Evolutionary conservation across 2,113 vertebrate genomes (phyloP).

Genomic region (Patagioenas fasciata): DNA sequence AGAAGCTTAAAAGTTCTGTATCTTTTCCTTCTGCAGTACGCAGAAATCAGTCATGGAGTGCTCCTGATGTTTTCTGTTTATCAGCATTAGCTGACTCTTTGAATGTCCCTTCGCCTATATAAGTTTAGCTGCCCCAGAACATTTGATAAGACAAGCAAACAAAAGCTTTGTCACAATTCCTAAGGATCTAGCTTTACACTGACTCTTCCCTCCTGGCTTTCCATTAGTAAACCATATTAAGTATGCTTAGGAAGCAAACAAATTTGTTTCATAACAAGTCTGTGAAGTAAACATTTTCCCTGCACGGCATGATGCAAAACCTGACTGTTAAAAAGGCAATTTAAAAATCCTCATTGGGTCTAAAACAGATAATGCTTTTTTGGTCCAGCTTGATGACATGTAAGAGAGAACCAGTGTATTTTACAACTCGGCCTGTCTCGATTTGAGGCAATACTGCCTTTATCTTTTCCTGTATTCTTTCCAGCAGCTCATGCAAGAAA

Average conservation of each 20-base stretch:
- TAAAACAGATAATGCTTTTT: background rate
- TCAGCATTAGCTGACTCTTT: background rate
- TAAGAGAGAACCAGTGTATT: background rate
- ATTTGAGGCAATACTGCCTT: background rate
- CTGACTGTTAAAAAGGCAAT: background rate
- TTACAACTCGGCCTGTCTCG: background rate
- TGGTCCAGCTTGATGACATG: background rate
- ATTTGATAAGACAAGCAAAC: background rate
- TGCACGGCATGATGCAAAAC: background rate
- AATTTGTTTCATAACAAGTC: background rate
- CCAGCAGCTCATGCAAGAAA: constrained; percentile 10
- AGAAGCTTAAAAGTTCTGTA: background rate
- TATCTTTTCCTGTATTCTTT: constrained; percentile 33
- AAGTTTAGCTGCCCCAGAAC: background rate
- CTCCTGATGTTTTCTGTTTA: background rate
- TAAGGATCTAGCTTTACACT: background rate
- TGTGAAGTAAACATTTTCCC: background rate
- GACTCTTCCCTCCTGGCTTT: background rate
- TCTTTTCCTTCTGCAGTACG: background rate
- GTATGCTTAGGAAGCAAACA: background rate
- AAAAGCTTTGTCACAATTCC: background rate
- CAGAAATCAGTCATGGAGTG: background rate
- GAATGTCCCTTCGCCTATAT: background rate
- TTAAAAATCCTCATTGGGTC: background rate
- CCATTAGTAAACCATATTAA: background rate